phyloP scores from a whole-genome alignment of 2,113 vertebrate genomes.

The Coryphaenoides rupestris region DNA sequence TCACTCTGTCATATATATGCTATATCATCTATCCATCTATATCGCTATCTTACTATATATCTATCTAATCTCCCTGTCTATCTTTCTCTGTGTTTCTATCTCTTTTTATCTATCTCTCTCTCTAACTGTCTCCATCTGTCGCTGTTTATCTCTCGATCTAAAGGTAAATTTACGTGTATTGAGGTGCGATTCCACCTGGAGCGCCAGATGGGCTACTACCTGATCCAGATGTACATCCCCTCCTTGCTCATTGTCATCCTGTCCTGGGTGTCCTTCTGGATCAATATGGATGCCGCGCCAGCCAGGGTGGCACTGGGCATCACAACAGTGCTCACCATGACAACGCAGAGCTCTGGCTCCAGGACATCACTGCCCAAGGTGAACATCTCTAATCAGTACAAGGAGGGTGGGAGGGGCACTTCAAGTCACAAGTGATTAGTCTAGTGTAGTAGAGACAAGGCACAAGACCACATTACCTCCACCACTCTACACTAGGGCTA shows the following conservation, averaged over 20 bases:
- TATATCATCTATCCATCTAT: too few relatives aligned
- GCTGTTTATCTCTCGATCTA: too few relatives aligned
- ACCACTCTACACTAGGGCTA: too few relatives aligned
- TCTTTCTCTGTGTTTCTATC: not conserved
- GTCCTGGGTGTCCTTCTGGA: conserved; percentile 85
- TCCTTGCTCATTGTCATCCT: conserved; percentile 59
- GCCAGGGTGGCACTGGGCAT: conserved; percentile 94
- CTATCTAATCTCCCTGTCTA: not conserved
- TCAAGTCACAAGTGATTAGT: too few relatives aligned
- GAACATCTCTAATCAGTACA: not conserved
- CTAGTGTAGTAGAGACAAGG: too few relatives aligned
- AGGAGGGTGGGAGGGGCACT: too few relatives aligned
- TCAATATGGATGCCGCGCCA: conserved; percentile 66
- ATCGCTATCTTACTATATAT: too few relatives aligned
- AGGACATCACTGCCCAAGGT: conserved; percentile 93
- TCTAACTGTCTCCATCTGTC: too few relatives aligned
- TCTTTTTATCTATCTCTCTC: too few relatives aligned
- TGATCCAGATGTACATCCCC: conserved; percentile 81
- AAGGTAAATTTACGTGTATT: conserved; percentile 97
- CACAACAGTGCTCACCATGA: conserved; percentile 97
- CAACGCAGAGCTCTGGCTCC: conserved; percentile 96
- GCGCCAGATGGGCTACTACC: conserved; percentile 97
- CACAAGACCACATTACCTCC: too few relatives aligned
- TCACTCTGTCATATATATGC: too few relatives aligned
- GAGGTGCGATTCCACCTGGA: conserved; percentile 96